Evolutionary conservation across 2,888 invertebrate genomes (phyloP), one percentile per base, ranked within the genome.

Genomic region (Diploptera punctata): DNA sequence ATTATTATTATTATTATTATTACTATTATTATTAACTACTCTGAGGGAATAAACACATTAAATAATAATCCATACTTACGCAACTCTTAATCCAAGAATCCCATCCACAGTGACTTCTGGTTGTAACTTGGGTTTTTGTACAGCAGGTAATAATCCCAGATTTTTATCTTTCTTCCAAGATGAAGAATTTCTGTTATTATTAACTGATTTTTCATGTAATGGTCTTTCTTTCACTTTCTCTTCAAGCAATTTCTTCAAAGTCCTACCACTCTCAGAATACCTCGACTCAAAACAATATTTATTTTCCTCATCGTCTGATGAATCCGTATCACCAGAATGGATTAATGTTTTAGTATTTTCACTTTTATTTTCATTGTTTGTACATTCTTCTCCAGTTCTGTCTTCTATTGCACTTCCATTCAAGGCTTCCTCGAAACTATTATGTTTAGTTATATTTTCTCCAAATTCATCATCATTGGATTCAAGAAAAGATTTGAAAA

Each of bases 301-400:
- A 75, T 88, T 88, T 77, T 91, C 92, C 81, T 94, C 94, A 75
- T 95, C 94, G 77, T 94, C 94, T 0, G 94, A 94, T 0, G 93
- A 93, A 80, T 94, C 93, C 0, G 87, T 87, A 76, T 89, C 88
- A 5, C 89, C 89, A 76, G 81, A 84, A 76, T 89, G 88, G 67
- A 90, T n/a, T 47, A 26, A 18, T 33, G 19, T 79, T 60, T 82
- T n/a, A n/a, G n/a, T n/a, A n/a, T n/a, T n/a, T n/a, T n/a, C n/a
- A 33, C 18, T 60, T 10, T 19, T 18, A 13, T 62, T 43, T 62
- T 1, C 16, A n/a, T n/a, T 29, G n/a, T 60, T 24, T 13, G 52
- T 52, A 4, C 52, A 9, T 52, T 19, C 19, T 21, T 19, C 13
- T 3, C 19, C 10, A 52, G 26, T 60, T n/a, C 5, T 60, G n/a